These are phyloP conservation scores for Chelonia mydas DNA, from an alignment of 2,797 vertebrate genomes.

Conservation along the genomic window DNA sequence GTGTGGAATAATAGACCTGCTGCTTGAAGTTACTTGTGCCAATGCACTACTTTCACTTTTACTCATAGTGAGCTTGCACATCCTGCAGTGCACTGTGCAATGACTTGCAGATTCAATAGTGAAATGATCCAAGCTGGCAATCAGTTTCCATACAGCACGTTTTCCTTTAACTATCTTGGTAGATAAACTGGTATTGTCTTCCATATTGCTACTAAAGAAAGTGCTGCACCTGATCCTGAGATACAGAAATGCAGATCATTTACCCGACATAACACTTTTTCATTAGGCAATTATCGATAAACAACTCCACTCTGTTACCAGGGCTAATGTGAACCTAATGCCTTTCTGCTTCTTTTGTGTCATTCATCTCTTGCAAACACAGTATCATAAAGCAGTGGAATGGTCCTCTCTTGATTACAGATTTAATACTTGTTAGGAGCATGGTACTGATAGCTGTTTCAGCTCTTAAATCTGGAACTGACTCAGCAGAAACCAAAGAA, in stretches of 20 bases:
- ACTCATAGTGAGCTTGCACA: neutral
- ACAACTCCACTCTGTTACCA: neutral
- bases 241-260: neutral
- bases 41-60: fast-evolving
- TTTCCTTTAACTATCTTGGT: constrained; percentile 11
- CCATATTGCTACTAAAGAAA: neutral
- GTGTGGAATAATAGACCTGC: neutral
- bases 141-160: neutral
- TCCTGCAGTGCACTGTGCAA: fast-evolving
- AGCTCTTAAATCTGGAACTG: constrained; percentile 34
- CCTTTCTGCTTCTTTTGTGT: neutral
- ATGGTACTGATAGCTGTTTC: neutral
- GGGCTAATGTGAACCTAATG: neutral
- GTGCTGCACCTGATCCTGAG: neutral
- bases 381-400: neutral
- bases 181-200: neutral
- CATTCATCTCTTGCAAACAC: neutral
- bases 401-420: constrained; percentile 5
- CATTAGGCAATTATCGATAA: neutral
- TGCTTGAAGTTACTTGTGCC: neutral
- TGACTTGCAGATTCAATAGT: neutral
- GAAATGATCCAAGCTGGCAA: neutral
- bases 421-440: constrained; percentile 22
- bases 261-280: neutral
- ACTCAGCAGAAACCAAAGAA: constrained; percentile 10